Evolutionary conservation across 2,113 vertebrate genomes (phyloP).

Genomic region (Oriolus oriolus): DNA sequence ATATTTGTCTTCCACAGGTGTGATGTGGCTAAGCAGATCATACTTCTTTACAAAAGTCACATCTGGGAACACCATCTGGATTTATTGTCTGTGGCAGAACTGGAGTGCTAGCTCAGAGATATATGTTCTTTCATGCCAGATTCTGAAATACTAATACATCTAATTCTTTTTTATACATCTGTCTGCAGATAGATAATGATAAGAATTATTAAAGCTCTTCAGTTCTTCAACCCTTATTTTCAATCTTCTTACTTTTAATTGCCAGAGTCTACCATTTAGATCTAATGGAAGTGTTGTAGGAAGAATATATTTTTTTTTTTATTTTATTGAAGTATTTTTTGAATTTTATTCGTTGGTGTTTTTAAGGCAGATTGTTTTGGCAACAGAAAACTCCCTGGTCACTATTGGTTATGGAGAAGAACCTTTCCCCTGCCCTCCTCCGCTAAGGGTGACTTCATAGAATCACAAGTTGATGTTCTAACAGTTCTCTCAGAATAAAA

Average conservation of each 20-base stretch:
- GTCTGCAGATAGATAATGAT: neutral
- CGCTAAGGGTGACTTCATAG: neutral
- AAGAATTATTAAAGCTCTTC: neutral
- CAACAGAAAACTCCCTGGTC: neutral
- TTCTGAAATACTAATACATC: neutral
- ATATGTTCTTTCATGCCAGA: neutral
- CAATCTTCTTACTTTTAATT: neutral
- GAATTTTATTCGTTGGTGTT: neutral
- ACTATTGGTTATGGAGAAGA: neutral
- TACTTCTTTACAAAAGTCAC: neutral
- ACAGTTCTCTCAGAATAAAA: neutral
- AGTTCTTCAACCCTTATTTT: neutral
- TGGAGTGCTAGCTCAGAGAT: neutral
- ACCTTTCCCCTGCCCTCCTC: neutral
- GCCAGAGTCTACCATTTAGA: neutral
- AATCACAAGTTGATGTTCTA: neutral
- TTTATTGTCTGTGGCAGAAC: neutral
- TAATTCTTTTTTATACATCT: neutral
- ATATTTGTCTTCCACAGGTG: neutral
- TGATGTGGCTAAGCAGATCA: neutral
- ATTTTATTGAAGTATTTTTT: neutral
- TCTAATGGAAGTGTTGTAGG: neutral
- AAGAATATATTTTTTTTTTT: neutral
- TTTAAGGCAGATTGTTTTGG: neutral
- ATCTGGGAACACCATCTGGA: neutral